Base-by-base conservation (phyloP, 2,113 vertebrate species). In the Semnopithecus entellus region DNA sequence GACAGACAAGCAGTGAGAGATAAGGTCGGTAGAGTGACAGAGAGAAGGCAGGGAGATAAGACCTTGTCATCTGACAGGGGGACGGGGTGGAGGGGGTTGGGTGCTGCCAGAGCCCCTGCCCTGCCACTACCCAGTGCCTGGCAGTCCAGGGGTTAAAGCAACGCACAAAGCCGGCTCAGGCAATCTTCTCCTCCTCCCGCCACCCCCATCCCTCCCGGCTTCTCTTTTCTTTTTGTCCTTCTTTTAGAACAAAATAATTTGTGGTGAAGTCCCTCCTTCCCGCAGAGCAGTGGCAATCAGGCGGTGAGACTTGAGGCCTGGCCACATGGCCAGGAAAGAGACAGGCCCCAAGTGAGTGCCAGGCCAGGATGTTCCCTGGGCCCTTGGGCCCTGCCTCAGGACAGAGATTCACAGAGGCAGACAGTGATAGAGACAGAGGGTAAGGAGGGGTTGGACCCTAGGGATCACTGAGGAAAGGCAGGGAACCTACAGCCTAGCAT, bases 171-270 rank as follows among this genome's bases (percentile, higher is more conserved):
- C 91, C 10, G 1, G 66, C 97, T 91, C 82, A 45, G 79, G 89
- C 95, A 89, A 83, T 91, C 91, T 93, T 76, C 94, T 95, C 94
- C 95, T 92, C 73, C 84, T 81, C 0, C 68, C 6, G 4, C 79
- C 50, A 52, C 38, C 93, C 85, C 75, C 50, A 76, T 25, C 83
- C 80, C 90, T 95, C 97, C 83, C 10, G 0, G 90, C 88, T 92
- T 97, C 89, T 89, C 93, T 95, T 96, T 95, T 90, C 93, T 94
- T 97, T 97, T 97, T 97, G 97, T 98, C 95, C 97, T 97, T 96
- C 96, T 96, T 94, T 92, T 88, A 85, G 97, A 97, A 97, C 97
- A 98, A 96, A 98, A 96, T 98, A 96, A 98, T 97, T 94, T 97
- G 97, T 88, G 93, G 96, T n/a, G 76, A 95, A 97, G 95, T 96